phyloP scores from a whole-genome alignment of 1,140 invertebrate genomes.

The Heliconius hermathena region DNA sequence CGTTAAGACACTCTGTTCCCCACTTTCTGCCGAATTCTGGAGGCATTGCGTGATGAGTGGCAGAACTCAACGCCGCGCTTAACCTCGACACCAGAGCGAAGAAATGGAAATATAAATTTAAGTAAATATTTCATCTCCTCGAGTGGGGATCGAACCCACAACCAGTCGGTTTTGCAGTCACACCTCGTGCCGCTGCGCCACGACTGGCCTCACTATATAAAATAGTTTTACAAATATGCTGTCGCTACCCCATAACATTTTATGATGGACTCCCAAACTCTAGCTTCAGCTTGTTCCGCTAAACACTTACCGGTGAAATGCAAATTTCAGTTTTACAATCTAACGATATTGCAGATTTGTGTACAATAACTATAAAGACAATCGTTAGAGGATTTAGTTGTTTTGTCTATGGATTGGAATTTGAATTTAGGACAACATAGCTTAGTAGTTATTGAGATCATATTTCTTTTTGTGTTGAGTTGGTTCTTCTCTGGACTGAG shows the following conservation, averaged over 20 bases:
- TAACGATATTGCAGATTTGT: conserved; percentile 3
- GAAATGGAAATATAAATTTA: no score
- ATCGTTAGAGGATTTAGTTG: conserved; percentile 3
- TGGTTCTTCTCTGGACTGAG: not conserved
- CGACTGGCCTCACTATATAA: no score
- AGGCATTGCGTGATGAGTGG: no score
- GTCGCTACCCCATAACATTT: conserved; percentile 29
- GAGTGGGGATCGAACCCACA: no score
- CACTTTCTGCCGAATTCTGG: no score
- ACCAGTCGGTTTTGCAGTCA: no score
- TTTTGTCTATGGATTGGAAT: not conserved
- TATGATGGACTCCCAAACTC: conserved; percentile 26
- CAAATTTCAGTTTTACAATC: conserved; percentile 23
- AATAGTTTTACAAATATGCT: not conserved
- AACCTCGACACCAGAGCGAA: no score
- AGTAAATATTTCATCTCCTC: no score
- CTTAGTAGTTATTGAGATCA: not conserved
- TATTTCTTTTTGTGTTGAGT: not conserved
- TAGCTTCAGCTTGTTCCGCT: conserved; percentile 7
- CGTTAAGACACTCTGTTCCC: no score
- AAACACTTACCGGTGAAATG: conserved; percentile 26
- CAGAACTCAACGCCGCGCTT: no score
- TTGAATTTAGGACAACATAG: not conserved
- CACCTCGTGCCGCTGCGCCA: no score
- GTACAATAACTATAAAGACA: conserved; percentile 10